A percentile compares a stretch with the other conserved stretches of the same genome.
Evolutionary conservation across 1,140 invertebrate species (phyloP).

Genomic region (Drosophila malerkotliana): DNA sequence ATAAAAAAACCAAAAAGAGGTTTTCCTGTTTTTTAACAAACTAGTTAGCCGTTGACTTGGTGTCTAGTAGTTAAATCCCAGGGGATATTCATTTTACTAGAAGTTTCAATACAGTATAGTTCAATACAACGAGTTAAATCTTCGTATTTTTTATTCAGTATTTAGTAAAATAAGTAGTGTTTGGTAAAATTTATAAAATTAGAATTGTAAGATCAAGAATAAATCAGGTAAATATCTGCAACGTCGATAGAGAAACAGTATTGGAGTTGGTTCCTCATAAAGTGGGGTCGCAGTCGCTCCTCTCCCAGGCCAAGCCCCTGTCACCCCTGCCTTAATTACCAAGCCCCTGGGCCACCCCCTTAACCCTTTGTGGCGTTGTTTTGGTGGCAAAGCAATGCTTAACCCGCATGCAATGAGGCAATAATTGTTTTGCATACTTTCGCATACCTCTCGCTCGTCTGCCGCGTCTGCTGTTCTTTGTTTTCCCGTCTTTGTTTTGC

Average conservation of each 20-base stretch:
- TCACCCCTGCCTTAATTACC: constrained; percentile 23
- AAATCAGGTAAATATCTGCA: not conserved
- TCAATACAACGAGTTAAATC: not conserved
- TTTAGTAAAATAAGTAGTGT: not conserved
- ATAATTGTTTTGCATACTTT: constrained; percentile 9
- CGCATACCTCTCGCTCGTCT: constrained; percentile 13
- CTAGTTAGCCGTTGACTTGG: not conserved
- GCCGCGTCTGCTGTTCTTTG: constrained; percentile 14
- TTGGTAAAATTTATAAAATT: not conserved
- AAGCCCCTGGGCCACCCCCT: not conserved
- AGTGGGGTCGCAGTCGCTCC: not conserved
- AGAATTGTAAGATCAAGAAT: not conserved
- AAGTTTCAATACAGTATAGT: not conserved
- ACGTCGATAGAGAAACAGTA: not conserved
- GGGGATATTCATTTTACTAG: too few relatives aligned
- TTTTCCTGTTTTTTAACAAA: not conserved
- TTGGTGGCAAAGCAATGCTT: constrained; percentile 1
- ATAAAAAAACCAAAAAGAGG: not conserved
- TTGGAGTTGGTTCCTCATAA: too few relatives aligned
- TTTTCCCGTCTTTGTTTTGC: constrained; percentile 36
- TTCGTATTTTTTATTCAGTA: not conserved
- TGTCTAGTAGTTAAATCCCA: not conserved
- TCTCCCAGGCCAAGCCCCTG: constrained; percentile 26
- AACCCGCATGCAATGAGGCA: constrained; percentile 4
- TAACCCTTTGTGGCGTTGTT: not conserved